Percentiles rank a stretch among this genome's conserved stretches.
Evolutionary conservation across 2,888 invertebrate genomes (phyloP).

Genomic region (Cryptocephalus primarius): DNA sequence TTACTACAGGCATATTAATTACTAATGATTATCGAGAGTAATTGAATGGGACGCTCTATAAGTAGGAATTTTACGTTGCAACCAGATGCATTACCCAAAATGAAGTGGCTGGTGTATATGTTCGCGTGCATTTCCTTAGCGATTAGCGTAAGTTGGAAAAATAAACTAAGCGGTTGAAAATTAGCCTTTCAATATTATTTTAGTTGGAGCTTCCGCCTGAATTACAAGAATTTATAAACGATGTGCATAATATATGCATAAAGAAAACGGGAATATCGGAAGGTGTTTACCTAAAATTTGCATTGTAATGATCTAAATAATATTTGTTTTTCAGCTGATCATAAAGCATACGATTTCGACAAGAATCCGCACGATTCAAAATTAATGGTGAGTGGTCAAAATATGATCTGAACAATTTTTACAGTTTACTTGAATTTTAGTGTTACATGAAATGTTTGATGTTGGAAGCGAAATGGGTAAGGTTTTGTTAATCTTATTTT

Average conservation of each 20-base stretch:
- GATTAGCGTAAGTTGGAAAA: too few species aligned
- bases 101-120: too few species aligned
- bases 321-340: conserved; percentile 16
- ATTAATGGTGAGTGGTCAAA: conserved; percentile 16
- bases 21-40: too few species aligned
- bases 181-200: background rate
- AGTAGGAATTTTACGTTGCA: too few species aligned
- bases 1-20: too few species aligned
- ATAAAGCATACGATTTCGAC: conserved; percentile 17
- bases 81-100: too few species aligned
- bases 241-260: conserved; percentile 20
- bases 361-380: conserved; percentile 19
- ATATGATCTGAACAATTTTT: too few species aligned
- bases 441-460: conserved; percentile 30
- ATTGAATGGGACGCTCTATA: too few species aligned
- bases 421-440: conserved; percentile 15
- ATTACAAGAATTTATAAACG: conserved; percentile 21
- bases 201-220: conserved; percentile 19
- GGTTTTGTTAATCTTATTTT: conserved; percentile 4
- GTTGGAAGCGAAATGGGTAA: conserved; percentile 28
- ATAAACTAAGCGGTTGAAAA: too few species aligned
- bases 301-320: background rate
- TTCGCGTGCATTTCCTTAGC: too few species aligned
- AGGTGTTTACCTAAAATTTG: conserved; percentile 10
- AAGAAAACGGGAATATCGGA: conserved; percentile 17